phyloP scores from a whole-genome alignment of 2,113 vertebrate species.

The Oreocharis arfaki region DNA sequence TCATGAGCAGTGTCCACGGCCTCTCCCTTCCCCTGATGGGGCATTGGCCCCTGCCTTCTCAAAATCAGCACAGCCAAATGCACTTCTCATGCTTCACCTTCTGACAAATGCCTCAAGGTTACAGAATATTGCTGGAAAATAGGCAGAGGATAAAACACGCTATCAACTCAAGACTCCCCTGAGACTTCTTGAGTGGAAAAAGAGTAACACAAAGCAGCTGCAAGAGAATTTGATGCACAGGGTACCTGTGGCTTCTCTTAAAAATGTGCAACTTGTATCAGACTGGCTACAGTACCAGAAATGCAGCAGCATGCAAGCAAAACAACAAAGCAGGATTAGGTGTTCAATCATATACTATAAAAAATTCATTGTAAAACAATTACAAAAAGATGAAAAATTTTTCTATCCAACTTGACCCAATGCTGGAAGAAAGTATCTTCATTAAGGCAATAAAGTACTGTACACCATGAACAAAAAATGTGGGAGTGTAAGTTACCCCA shows the following conservation, averaged over 20 bases:
- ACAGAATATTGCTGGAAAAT: background rate
- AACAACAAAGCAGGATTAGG: background rate
- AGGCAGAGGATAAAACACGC: background rate
- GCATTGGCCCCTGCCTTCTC: background rate
- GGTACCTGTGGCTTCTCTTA: background rate
- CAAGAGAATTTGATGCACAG: background rate
- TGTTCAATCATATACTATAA: background rate
- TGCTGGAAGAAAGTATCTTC: background rate
- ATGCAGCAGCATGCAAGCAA: background rate
- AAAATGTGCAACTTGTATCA: rapidly evolving
- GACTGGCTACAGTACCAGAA: background rate
- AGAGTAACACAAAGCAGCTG: background rate
- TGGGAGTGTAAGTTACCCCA: background rate
- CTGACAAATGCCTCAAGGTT: background rate
- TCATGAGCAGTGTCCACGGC: background rate
- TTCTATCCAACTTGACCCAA: background rate
- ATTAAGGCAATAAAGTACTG: background rate
- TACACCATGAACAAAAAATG: background rate
- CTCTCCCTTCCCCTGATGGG: background rate
- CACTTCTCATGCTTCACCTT: background rate
- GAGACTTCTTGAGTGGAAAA: background rate
- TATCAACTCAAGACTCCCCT: background rate
- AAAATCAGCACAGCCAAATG: background rate
- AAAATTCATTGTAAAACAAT: background rate
- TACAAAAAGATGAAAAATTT: background rate